A percentile compares a stretch with the other conserved stretches of the same genome.
phyloP scores from a whole-genome alignment of 2,888 invertebrate genomes.

The Aphodius granarius region DNA sequence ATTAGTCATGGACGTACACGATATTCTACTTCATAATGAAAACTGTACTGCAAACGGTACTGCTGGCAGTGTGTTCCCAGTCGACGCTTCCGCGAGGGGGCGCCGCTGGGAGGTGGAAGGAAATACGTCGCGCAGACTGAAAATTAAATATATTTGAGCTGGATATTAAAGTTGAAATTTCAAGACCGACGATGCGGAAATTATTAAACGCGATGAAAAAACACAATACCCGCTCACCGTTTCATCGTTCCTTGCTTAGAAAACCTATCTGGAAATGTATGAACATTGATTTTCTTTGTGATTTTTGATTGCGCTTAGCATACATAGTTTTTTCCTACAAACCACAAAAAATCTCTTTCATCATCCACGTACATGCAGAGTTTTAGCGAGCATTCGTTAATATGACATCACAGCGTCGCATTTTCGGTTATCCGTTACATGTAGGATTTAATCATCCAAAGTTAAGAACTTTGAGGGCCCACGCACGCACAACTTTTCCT shows the following conservation, averaged over 20 bases:
- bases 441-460: background rate
- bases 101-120: background rate
- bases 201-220: background rate
- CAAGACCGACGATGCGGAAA: background rate
- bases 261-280: background rate
- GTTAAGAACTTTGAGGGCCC: background rate
- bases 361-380: background rate
- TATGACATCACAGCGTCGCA: background rate
- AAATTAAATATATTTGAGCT: background rate
- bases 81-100: background rate
- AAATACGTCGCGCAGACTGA: background rate
- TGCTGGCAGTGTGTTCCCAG: background rate
- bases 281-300: background rate
- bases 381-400: background rate
- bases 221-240: background rate
- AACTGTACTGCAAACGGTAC: background rate
- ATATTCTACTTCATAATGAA: constrained; percentile 10
- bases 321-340: background rate
- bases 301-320: too few relatives aligned
- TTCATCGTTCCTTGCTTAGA: background rate
- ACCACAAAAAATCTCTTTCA: background rate
- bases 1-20: constrained; percentile 10
- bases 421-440: background rate
- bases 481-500: background rate
- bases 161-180: background rate